These are phyloP conservation scores for Gryon sp. DNA, from an alignment of 1,140 invertebrate species.

Conservation along the genomic window DNA sequence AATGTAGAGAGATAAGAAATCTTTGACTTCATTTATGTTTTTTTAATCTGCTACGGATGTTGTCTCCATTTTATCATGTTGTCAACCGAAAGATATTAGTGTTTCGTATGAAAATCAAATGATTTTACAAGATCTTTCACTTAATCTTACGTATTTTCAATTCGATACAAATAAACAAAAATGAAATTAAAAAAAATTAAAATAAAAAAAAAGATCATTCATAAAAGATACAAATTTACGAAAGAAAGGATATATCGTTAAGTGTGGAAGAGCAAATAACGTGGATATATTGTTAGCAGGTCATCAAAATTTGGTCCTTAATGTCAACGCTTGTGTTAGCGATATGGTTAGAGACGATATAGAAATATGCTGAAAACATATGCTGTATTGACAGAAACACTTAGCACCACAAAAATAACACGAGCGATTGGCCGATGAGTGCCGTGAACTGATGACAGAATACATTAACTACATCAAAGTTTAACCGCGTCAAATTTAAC, in stretches of 20 bases:
- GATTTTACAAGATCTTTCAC: no score
- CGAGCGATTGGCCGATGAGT: conserved; percentile 12
- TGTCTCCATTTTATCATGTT: conserved; percentile 55
- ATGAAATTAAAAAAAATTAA: no score
- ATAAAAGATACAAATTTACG: no score
- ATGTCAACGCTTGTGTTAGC: conserved; percentile 16
- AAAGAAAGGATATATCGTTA: no score
- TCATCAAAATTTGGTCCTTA: background rate
- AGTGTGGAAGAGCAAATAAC: no score
- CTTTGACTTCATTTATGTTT: conserved; percentile 36
- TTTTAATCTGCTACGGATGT: conserved; percentile 57
- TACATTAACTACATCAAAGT: conserved; percentile 25
- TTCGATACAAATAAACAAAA: no score
- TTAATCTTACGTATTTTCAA: no score
- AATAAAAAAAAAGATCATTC: no score
- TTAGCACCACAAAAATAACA: conserved; percentile 14
- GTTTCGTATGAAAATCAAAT: conserved; percentile 47
- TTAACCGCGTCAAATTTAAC: conserved; percentile 6
- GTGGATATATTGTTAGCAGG: no score
- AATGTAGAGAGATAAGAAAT: conserved; percentile 54
- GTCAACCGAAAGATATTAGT: conserved; percentile 53
- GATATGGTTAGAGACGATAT: conserved; percentile 2
- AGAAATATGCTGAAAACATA: conserved; percentile 11
- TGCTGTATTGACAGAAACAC: conserved; percentile 33
- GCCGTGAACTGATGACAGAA: conserved; percentile 19